Base-by-base conservation (phyloP, 2,888 invertebrate species). In the Rhagonycha lutea region DNA sequence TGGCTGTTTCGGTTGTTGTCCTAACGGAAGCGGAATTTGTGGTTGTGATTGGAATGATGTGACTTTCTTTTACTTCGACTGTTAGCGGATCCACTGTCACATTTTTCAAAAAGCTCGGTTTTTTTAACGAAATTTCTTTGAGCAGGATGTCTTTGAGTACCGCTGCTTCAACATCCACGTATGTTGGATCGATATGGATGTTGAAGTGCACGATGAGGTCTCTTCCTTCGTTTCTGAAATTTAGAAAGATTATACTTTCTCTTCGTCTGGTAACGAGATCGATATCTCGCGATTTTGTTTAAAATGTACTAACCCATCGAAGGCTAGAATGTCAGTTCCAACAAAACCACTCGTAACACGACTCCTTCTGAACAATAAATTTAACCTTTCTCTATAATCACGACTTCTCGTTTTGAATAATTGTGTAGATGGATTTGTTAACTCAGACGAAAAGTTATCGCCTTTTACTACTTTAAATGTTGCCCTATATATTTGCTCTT, bases 151-250 rank as follows among this genome's bases (percentile, higher is more conserved):
- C 90, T 72, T 91, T 87, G 14, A 95, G 90, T 81, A 94, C 94
- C 0, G 89, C 88, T 0, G 92, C 92, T 76, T 90, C 90, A 26
- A 95, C 92, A 11, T 83, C 80, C 11, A 83, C 83, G 78, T 87
- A 88, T 0, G 83, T 82, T 0, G 95, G 94, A 88, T 96, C 95
- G 83, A 97, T 95, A 72, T 94, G 93, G 72, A 96, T 90, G 85
- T 96, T 95, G 85, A 97, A 96, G 85, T 96, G 95, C 0, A 97
- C 94, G 68, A 94, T 91, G 71, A 95, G 89, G 78, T 95, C 94
- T 74, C 92, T 91, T 61, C 91, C 92, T 83, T 93, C 93, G 73
- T 90, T 89, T 29, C 93, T 94, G 86, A 61, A 87, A 86, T 24
- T 11, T 24, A 23, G 14, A 47, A 11, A 73, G 74, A 14, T 68